phyloP scores from a whole-genome alignment of 2,113 vertebrate species.

The Piprites chloris region DNA sequence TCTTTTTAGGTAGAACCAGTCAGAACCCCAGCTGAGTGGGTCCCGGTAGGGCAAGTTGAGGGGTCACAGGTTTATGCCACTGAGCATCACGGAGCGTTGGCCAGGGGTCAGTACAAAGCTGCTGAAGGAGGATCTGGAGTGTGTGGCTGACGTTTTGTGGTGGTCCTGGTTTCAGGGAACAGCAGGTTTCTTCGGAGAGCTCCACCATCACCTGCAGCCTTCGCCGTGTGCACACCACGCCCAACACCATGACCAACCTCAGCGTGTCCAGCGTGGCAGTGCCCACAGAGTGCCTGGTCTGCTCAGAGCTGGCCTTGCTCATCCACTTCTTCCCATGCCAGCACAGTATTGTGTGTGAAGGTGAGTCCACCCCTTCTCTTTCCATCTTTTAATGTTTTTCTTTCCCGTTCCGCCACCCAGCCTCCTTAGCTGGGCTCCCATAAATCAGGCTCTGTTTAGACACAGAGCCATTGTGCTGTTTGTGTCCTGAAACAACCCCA shows the following conservation, averaged over 20 bases:
- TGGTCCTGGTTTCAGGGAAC: constrained; percentile 70
- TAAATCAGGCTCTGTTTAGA: neutral
- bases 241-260: constrained; percentile 95
- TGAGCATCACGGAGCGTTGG: neutral
- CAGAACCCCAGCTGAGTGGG: neutral
- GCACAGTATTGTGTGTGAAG: constrained; percentile 96
- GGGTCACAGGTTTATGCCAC: neutral
- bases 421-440: neutral
- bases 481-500: neutral
- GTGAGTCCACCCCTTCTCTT: constrained; percentile 41
- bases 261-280: constrained; percentile 71
- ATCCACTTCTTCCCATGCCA: constrained; percentile 93
- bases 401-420: neutral
- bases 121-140: neutral
- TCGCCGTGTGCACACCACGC: constrained; percentile 84
- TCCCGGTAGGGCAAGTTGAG: neutral
- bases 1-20: neutral
- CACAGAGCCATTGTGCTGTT: neutral
- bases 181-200: constrained; percentile 76
- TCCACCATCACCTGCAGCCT: constrained; percentile 76
- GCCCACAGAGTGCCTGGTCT: constrained; percentile 95
- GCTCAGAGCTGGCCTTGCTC: constrained; percentile 91
- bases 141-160: neutral
- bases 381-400: accelerated
- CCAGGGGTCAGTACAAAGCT: neutral